Evolutionary conservation across 2,888 invertebrate genomes (phyloP).

Genomic region (Synanthedon andrenaeformis): DNA sequence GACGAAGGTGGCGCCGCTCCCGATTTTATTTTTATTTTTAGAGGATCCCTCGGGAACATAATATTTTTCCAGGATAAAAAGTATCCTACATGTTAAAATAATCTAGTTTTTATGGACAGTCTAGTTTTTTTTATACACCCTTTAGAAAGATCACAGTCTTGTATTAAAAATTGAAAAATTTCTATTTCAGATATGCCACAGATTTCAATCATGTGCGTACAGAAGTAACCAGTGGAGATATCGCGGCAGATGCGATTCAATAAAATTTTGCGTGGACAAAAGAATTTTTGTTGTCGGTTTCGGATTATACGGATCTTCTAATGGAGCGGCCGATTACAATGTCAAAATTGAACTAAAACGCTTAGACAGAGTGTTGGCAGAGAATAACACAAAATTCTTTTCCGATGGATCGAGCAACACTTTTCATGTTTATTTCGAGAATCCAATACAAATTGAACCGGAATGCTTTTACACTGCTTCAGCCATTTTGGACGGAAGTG

Average conservation of each 20-base stretch:
- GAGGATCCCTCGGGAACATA: too few species aligned
- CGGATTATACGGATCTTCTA: constrained; percentile 95
- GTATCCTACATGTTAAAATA: neutral
- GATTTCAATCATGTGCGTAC: constrained; percentile 97
- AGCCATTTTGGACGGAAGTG: constrained; percentile 93
- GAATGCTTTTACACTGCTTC: constrained; percentile 96
- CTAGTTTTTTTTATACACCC: neutral
- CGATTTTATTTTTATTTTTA: too few species aligned
- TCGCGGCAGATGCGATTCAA: constrained; percentile 94
- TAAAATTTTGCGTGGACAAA: constrained; percentile 96
- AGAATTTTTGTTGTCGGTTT: constrained; percentile 96
- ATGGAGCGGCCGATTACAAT: constrained; percentile 94
- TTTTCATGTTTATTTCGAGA: constrained; percentile 85
- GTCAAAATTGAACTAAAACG: constrained; percentile 95
- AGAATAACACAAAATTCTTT: constrained; percentile 93
- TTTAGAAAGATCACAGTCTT: neutral
- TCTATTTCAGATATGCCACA: constrained; percentile 82
- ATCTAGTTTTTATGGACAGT: too few species aligned
- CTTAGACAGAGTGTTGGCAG: constrained; percentile 87
- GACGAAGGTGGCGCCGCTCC: too few species aligned
- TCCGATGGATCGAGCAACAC: constrained; percentile 97
- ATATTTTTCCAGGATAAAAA: too few species aligned
- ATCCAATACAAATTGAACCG: constrained; percentile 90
- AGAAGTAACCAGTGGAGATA: constrained; percentile 98
- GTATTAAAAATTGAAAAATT: neutral